Base-by-base conservation (phyloP, 2,888 invertebrate species). In the Polietes domitor region DNA sequence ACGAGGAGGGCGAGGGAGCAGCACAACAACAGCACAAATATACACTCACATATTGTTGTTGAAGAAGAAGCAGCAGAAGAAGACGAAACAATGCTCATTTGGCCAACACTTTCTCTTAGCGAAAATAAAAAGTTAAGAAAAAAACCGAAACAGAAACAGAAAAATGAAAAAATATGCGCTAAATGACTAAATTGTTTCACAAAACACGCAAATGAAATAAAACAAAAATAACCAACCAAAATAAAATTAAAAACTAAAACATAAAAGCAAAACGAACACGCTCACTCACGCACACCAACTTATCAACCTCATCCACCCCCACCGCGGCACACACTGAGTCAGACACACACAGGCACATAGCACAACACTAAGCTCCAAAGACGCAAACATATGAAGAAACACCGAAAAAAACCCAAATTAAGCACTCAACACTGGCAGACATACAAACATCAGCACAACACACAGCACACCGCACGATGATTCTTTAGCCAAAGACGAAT, bases 111-210 rank as follows among this genome's bases (percentile, higher is more conserved):
- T 73, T 73, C 73, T 61, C 73, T 58, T 26, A 17, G 43, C 43
- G 41, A 73, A 73, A 41, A 55, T 12, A 50, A 72, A 28, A 32
- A 72, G 21, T 32, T 24, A 37, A 72, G 37, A 53, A 53, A 58
- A 55, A n/a, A n/a, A n/a, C n/a, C n/a, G n/a, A n/a, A n/a, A 37
- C 21, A 32, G 32, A 63, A 32, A 32, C 32, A 63, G 37, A 41
- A 63, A 32, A 63, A 32, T n/a, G 37, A 47, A 74, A 43, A 53
- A n/a, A 72, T 58, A 43, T 55, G 41, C 43, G 43, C 58, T 28
- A 75, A 75, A 75, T 75, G 24, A 80, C 71, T 76, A 65, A 76
- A 80, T 71, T 58, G n/a, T 75, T 75, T 70, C 9, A 53, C 37
- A 41, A 70, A 80, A 71, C 61, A 72, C 32, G 72, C 72, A 32